These are phyloP conservation scores for Liasis olivaceus DNA, from an alignment of 2,797 vertebrate species.

Conservation along the genomic window DNA sequence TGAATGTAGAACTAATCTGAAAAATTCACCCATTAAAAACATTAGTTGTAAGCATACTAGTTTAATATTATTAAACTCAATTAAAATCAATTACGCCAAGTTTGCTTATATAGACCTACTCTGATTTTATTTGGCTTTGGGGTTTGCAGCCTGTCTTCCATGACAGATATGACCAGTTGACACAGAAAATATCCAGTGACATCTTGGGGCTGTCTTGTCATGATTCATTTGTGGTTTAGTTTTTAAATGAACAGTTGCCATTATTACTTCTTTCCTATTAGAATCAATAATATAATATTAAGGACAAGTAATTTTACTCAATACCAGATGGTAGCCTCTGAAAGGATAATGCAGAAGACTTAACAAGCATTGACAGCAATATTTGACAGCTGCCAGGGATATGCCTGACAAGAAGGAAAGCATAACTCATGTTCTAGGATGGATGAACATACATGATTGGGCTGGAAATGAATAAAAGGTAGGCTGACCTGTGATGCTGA, in stretches of 20 bases:
- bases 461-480: neutral
- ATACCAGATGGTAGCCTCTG: constrained; percentile 16
- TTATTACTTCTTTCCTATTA: constrained; percentile 21
- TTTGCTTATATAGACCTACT: neutral
- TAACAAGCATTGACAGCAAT: neutral
- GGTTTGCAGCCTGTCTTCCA: neutral
- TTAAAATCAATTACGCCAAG: neutral
- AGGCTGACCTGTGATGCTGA: neutral
- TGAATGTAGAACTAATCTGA: neutral
- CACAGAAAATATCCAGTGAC: neutral
- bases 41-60: neutral
- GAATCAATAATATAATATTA: constrained; percentile 13
- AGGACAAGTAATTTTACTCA: constrained; percentile 17
- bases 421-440: neutral
- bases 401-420: neutral
- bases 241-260: constrained; percentile 5
- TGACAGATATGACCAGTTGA: neutral
- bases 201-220: neutral
- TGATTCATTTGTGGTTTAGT: neutral
- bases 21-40: neutral
- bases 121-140: neutral
- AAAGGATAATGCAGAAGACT: neutral
- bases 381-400: neutral
- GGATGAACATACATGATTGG: neutral
- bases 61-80: neutral